Evolutionary conservation across 2,797 vertebrate species (phyloP), one percentile per base, ranked within the genome.

Genomic region (Discoglossus pictus): DNA sequence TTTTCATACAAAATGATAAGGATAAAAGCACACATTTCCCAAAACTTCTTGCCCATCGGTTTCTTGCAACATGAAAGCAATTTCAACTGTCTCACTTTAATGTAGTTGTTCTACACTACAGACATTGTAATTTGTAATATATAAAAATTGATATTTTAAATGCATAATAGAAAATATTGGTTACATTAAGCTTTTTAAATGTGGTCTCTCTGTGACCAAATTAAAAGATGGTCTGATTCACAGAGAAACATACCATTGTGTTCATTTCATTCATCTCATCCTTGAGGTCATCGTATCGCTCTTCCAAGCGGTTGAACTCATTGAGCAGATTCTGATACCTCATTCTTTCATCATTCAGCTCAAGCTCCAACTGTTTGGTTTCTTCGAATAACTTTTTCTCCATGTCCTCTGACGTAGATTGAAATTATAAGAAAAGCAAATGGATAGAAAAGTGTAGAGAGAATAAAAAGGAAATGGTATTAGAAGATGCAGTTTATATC

Each of bases 301-400:
- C 96, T 85, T 99, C 97, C 25, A 99, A 80, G 60, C 94, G 93
- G 74, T 92, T 94, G 82, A 96, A 97, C 78, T 99, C 97, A 20
- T 91, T 91, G 71, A 99, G 90, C 61, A 99, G 93, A 83, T 98
- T 98, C 92, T 99, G 97, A 73, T 99, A 99, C 53, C 97, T 92
- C 16, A 95, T 84, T 5, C 97, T 88, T 25, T 99, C 97, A 69
- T 97, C 97, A 25, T 98, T 98, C 82, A 99, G 86, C 61, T 99
- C 95, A 0, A 88, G 89, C 81, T 98, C 92, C 73, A 99, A 82
- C 80, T 99, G 94, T 73, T 93, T 92, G 0, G 95, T 99, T 86
- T 98, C 93, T 82, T 97, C 88, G 17, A 85, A 80, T 24, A 98
- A 81, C 20, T 88, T 87, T 76, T 87, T 95, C 3, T 92, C 85